A percentile compares a stretch with the other conserved stretches of the same genome.
These are phyloP conservation scores for Pseudopipra pipra DNA, from an alignment of 2,113 vertebrate species.

Conservation along the genomic window DNA sequence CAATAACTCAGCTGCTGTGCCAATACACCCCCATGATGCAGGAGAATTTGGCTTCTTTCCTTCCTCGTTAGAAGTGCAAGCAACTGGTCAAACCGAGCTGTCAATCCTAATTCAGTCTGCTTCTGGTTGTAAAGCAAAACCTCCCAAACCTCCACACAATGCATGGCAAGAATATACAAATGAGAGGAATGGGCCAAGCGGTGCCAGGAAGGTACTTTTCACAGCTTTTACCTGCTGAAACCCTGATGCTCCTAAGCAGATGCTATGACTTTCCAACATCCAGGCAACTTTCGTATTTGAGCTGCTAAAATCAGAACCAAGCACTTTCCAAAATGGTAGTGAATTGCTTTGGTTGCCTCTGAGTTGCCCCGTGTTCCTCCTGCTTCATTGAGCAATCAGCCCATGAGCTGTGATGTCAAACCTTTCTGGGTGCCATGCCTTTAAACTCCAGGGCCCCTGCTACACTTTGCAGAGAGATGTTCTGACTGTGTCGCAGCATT, in stretches of 20 bases:
- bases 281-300: background rate
- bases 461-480: background rate
- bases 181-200: background rate
- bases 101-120: background rate
- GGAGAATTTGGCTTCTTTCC: background rate
- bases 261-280: background rate
- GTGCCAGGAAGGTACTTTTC: background rate
- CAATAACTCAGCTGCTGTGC: background rate
- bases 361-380: background rate
- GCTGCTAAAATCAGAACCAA: background rate
- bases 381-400: background rate
- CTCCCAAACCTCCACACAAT: background rate
- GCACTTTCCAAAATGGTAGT: background rate
- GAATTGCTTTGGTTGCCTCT: rapidly evolving
- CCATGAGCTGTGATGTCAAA: background rate
- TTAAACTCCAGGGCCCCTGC: background rate
- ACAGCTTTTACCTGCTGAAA: background rate
- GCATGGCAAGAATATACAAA: background rate
- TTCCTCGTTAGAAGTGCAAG: background rate
- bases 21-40: rapidly evolving
- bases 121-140: background rate
- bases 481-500: background rate
- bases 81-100: background rate
- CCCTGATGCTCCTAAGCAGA: background rate
- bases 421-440: background rate